phyloP scores from a whole-genome alignment of 2,888 invertebrate genomes.

The Diplazon laetatorius region DNA sequence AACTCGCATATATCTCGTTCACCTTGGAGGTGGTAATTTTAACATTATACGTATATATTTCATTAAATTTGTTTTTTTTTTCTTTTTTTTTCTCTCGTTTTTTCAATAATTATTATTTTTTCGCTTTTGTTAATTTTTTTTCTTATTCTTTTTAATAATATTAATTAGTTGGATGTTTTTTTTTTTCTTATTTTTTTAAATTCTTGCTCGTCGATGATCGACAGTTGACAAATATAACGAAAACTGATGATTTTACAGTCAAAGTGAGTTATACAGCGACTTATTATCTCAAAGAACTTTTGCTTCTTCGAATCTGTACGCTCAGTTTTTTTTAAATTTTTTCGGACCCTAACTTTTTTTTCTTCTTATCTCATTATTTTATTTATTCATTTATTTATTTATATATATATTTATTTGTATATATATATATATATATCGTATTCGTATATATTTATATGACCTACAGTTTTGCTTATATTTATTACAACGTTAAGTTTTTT shows the following conservation, averaged over 20 bases:
- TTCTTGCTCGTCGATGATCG: too few species aligned
- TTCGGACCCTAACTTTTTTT: constrained; percentile 15
- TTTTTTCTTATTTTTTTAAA: too few species aligned
- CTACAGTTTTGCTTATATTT: constrained; percentile 66
- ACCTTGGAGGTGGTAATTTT: constrained; percentile 64
- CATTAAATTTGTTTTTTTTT: constrained; percentile 33
- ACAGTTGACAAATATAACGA: too few species aligned
- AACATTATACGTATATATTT: constrained; percentile 60
- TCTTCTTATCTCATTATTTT: constrained; percentile 42
- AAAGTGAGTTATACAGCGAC: constrained; percentile 66
- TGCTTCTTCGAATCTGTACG: constrained; percentile 51
- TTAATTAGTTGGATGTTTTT: too few species aligned
- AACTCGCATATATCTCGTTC: constrained; percentile 43
- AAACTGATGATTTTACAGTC: too few species aligned
- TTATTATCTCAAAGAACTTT: constrained; percentile 59
- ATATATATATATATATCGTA: constrained; percentile 65
- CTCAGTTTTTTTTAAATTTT: background rate
- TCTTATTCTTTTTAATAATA: too few species aligned
- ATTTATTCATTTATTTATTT: constrained; percentile 33
- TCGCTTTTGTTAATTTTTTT: constrained; percentile 51
- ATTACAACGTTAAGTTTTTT: constrained; percentile 64
- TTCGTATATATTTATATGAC: constrained; percentile 67
- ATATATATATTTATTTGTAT: constrained; percentile 64
- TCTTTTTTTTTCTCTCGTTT: constrained; percentile 51
- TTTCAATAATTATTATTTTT: constrained; percentile 59